phyloP scores from a whole-genome alignment of 2,888 invertebrate genomes.

The Lasioglossum lativentre region DNA sequence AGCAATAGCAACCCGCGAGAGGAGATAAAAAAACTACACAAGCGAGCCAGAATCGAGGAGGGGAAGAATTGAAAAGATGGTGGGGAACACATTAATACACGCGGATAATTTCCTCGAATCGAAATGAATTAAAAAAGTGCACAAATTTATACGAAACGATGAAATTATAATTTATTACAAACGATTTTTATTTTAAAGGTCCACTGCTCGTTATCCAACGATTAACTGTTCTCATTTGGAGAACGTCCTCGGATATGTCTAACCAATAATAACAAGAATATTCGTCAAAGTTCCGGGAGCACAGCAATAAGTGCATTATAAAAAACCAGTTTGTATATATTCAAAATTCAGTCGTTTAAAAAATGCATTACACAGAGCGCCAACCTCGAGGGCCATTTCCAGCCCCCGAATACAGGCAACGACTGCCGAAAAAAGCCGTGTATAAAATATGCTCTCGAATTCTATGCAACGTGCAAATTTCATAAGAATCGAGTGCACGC shows the following conservation, averaged over 20 bases:
- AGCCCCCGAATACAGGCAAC: neutral
- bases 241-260: neutral
- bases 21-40: conserved; percentile 48
- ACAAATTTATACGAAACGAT: too few relatives aligned
- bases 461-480: neutral
- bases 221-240: neutral
- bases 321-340: neutral
- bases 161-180: neutral
- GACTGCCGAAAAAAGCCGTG: neutral
- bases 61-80: conserved; percentile 24
- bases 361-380: neutral
- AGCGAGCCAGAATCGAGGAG: conserved; percentile 32
- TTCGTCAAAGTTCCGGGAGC: neutral
- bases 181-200: too few relatives aligned
- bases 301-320: neutral
- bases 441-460: neutral
- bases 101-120: neutral
- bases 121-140: neutral
- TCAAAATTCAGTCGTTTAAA: neutral
- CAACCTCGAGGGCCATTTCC: neutral
- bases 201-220: neutral
- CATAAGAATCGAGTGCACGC: neutral
- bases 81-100: neutral
- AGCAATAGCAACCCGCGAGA: conserved; percentile 42
- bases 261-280: neutral